Conservation (phyloP, 2,888 invertebrate species). For the Cheilosia variabilis region DNA sequence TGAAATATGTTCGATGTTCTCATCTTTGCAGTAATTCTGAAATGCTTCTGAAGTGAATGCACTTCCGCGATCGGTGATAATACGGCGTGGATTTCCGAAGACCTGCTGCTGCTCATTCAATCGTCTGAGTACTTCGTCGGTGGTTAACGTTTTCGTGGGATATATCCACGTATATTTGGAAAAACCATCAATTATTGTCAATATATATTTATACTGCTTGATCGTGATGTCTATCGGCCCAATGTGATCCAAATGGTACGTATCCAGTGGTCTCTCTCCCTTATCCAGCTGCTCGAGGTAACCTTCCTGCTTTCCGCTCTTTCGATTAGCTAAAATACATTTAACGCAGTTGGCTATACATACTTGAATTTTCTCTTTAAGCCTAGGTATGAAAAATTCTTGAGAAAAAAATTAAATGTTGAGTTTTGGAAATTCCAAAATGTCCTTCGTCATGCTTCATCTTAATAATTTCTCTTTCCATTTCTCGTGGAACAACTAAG, state of each 20-base stretch:
- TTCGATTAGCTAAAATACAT: not conserved
- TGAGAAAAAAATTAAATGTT: conserved; percentile 15
- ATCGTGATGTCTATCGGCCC: no score
- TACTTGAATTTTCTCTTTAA: conserved; percentile 2
- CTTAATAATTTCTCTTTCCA: conserved; percentile 44
- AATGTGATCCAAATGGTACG: no score
- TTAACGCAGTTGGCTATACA: conserved; percentile 2
- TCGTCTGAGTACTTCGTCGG: not conserved
- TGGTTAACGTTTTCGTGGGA: no score
- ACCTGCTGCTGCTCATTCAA: conserved; percentile 75
- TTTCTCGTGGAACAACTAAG: conserved; percentile 11
- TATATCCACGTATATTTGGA: no score
- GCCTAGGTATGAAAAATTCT: no score
- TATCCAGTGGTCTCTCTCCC: no score
- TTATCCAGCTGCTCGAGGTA: no score
- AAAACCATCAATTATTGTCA: no score
- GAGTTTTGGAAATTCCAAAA: conserved; percentile 35
- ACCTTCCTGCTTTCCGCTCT: no score
- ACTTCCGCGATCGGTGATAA: not conserved
- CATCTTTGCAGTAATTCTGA: conserved; percentile 42
- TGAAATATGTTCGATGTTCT: conserved; percentile 10
- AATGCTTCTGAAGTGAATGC: not conserved
- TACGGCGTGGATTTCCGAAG: conserved; percentile 79
- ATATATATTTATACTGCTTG: no score
- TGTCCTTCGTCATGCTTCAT: conserved; percentile 41